Evolutionary conservation across 2,888 invertebrate species (phyloP).

Genomic region (Allacma fusca): DNA sequence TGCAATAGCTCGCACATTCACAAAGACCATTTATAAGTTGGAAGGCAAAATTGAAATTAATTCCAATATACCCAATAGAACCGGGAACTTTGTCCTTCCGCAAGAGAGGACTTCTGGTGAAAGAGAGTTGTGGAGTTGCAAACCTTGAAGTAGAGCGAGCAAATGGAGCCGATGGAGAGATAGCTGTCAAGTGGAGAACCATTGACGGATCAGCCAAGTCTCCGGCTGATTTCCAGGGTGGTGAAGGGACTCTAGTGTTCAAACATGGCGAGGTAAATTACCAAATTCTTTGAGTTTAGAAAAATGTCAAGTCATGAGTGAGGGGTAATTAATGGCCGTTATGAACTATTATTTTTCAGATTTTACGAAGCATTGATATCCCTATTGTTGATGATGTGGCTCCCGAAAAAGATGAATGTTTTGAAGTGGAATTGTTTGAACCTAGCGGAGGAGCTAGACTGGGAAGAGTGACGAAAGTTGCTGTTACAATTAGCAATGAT

Average conservation of each 20-base stretch:
- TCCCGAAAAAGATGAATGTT: constrained; percentile 71
- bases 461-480: constrained; percentile 65
- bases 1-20: too few species aligned
- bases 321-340: neutral
- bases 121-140: constrained; percentile 68
- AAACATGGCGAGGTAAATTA: constrained; percentile 66
- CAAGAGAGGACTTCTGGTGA: constrained; percentile 69
- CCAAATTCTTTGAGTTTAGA: neutral
- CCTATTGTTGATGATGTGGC: constrained; percentile 69
- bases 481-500: constrained; percentile 69
- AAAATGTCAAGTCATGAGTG: neutral
- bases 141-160: constrained; percentile 66
- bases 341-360: too few species aligned
- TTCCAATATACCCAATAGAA: constrained; percentile 63
- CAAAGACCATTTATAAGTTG: constrained; percentile 49
- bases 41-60: neutral
- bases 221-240: constrained; percentile 68
- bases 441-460: constrained; percentile 66
- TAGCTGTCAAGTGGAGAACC: constrained; percentile 68
- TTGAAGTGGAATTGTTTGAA: constrained; percentile 68
- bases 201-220: constrained; percentile 69
- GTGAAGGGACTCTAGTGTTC: constrained; percentile 66
- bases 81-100: constrained; percentile 69
- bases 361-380: constrained; percentile 67
- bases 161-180: constrained; percentile 69